These are phyloP conservation scores for Liparis tanakae DNA, from an alignment of 2,797 vertebrate genomes.

Conservation along the genomic window DNA sequence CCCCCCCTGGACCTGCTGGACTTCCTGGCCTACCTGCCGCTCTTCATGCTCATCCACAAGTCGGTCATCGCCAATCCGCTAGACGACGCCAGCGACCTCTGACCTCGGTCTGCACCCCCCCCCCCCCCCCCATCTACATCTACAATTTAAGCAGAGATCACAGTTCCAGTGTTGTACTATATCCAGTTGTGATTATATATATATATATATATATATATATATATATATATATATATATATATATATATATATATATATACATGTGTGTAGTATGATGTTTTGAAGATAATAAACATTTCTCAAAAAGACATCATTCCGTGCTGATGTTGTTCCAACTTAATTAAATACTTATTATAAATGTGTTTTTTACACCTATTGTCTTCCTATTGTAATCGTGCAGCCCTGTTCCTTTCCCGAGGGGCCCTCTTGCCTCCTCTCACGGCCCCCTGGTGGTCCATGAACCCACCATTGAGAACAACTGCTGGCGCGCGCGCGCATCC, in stretches of 20 bases:
- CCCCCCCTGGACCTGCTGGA: slow-evolving; percentile 77
- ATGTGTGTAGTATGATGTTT: no score
- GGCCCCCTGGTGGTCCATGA: slow-evolving; percentile 41
- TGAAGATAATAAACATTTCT: neutral
- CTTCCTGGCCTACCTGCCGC: slow-evolving; percentile 81
- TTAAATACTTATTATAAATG: neutral
- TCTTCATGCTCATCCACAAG: slow-evolving; percentile 82
- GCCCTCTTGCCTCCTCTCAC: neutral
- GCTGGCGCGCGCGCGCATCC: neutral
- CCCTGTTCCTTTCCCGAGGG: neutral
- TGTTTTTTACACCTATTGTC: neutral
- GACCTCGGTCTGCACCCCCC: slow-evolving; percentile 36
- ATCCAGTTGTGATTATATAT: no score
- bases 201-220: no score
- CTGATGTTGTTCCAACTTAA: neutral
- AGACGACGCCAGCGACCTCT: slow-evolving; percentile 69
- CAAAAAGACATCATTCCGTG: neutral
- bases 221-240: no score
- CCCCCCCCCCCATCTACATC: no score
- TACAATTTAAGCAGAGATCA: no score
- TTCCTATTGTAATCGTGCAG: neutral
- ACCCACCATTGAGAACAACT: slow-evolving; percentile 20
- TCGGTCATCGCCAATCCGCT: slow-evolving; percentile 77
- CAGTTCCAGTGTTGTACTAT: no score
- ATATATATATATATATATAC: no score